Conservation (phyloP, 1,140 invertebrate species). For the Harpegnathos saltator region DNA sequence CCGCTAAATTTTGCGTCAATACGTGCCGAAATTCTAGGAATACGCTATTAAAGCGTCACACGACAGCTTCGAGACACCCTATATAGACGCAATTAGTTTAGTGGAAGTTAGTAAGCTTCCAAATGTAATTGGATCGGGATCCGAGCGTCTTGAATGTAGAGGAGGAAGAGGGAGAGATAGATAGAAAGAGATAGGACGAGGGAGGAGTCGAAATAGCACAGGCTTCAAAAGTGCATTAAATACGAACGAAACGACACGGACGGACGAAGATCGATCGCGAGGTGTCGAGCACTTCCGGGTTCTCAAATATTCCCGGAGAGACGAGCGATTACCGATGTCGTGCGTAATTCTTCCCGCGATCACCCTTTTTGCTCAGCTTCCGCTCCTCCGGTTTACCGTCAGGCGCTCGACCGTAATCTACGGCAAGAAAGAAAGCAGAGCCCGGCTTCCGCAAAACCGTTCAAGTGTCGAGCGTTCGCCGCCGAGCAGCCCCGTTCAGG, state of each 20-base stretch:
- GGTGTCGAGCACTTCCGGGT: no score
- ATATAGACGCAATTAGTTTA: slow-evolving; percentile 30
- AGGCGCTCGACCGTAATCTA: background rate
- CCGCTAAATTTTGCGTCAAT: no score
- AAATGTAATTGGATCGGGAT: slow-evolving; percentile 46
- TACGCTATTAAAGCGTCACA: background rate
- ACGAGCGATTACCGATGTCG: no score
- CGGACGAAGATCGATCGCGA: no score
- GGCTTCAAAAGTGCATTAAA: no score
- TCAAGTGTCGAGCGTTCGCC: background rate
- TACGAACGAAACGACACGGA: no score
- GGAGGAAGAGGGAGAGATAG: no score
- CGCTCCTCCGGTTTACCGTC: background rate
- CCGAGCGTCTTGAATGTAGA: background rate
- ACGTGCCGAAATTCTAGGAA: no score
- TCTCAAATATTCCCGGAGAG: no score
- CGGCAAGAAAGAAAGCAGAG: background rate
- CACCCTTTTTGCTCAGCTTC: background rate
- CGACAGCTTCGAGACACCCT: background rate
- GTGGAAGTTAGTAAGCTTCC: slow-evolving; percentile 7
- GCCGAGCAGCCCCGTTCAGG: background rate
- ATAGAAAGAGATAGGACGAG: no score
- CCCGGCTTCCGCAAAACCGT: background rate
- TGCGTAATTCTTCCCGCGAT: no score
- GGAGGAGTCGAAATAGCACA: background rate